Base-by-base conservation (phyloP, 2,888 invertebrate genomes). In the Pycnomerus fuliginosus region DNA sequence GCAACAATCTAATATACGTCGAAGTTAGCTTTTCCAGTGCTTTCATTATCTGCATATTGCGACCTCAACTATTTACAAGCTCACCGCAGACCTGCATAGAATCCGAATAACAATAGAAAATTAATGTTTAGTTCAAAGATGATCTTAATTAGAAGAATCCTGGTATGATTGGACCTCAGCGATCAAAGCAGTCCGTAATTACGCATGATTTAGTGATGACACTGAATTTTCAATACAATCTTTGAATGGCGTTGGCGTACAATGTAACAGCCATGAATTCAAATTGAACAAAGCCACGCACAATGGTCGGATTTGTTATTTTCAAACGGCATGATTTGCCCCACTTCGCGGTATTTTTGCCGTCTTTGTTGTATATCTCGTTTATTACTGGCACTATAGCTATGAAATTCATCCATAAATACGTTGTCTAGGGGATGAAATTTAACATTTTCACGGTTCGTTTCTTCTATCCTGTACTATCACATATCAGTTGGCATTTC, bases 251-350 rank as follows among this genome's bases (percentile, higher is more conserved):
- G n/a, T n/a, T n/a, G n/a, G n/a, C n/a, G n/a, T n/a, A n/a, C n/a
- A n/a, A n/a, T n/a, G n/a, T n/a, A n/a, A n/a, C n/a, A n/a, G n/a
- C n/a, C n/a, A n/a, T 37, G 53, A 43, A 51, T 51, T 51, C 46
- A 48, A 53, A 54, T 48, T 46, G 54, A 53, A 56, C 54, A 56
- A 54, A 52, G 53, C 50, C 46, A 36, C 34, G 43, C 43, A 48
- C 53, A 53, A 53, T 53, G 36, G 44, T 44, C 35, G 51, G 52
- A 50, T 53, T 50, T 55, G 50, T 55, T 55, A 51, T 55, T 53
- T 44, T 33, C 42, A 42, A 34, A 42, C 44, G 25, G 31, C 28
- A 38, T 38, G 44, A 44, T 44, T 44, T 28, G 37, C 32, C 38
- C 44, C 37, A 43, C 43, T 43, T 43, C 43, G 37, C 44, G 44